Evolutionary conservation across 2,113 vertebrate species (phyloP).

Genomic region (Nesoenas mayeri): DNA sequence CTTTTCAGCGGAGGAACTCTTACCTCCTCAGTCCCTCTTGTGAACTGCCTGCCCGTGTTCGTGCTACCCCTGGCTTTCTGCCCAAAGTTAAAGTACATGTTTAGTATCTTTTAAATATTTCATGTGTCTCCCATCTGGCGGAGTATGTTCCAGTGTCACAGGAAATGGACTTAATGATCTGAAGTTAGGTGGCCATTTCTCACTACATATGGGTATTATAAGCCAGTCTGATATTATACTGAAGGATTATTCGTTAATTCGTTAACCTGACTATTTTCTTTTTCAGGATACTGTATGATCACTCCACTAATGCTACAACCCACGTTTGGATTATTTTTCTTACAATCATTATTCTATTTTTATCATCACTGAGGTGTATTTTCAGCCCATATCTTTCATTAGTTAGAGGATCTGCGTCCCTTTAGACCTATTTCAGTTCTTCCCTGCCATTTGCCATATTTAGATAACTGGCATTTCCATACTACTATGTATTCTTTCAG

Average conservation of each 20-base stretch:
- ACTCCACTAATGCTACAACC: background rate
- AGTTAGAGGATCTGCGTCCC: background rate
- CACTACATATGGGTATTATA: background rate
- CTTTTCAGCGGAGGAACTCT: background rate
- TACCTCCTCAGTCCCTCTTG: background rate
- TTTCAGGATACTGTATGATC: background rate
- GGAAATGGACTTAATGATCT: conserved; percentile 11
- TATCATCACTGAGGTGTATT: background rate
- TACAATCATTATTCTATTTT: conserved; percentile 22
- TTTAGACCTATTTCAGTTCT: background rate
- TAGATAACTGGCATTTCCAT: background rate
- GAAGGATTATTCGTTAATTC: background rate
- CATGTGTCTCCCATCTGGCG: conserved; percentile 17
- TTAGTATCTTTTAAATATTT: conserved; percentile 39
- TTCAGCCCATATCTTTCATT: conserved; percentile 13
- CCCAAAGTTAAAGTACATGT: background rate
- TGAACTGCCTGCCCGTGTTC: background rate
- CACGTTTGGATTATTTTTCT: background rate
- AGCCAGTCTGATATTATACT: background rate
- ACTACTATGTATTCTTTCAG: background rate
- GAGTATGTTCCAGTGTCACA: background rate
- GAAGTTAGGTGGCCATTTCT: conserved; percentile 1
- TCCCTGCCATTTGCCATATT: conserved; percentile 14
- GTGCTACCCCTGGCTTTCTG: conserved; percentile 12
- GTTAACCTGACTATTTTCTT: background rate